Percentiles rank a stretch among this genome's conserved stretches.
These are phyloP conservation scores for Ormyrus labotus DNA, from an alignment of 2,888 invertebrate genomes.

Conservation along the genomic window DNA sequence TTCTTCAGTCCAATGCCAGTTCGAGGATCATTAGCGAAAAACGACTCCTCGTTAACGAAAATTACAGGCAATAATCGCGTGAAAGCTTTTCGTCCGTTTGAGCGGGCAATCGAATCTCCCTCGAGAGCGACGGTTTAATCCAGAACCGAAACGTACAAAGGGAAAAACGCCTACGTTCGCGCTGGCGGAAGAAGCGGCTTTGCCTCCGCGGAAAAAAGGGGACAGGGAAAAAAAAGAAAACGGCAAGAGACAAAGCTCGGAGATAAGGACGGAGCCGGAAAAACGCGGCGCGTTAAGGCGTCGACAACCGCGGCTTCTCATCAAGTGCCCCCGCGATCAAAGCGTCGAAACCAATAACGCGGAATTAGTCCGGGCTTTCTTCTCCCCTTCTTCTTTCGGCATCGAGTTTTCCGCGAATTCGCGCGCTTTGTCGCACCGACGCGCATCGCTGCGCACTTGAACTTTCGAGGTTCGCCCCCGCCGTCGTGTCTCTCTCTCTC, in stretches of 20 bases:
- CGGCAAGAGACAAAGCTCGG: neutral
- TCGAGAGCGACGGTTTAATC: neutral
- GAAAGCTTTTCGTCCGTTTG: neutral
- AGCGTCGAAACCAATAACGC: constrained; percentile 17
- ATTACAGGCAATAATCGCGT: constrained; percentile 24
- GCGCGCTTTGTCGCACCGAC: neutral
- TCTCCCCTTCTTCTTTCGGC: neutral
- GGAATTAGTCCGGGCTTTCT: constrained; percentile 27
- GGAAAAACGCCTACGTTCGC: too few relatives aligned
- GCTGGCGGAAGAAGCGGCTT: neutral
- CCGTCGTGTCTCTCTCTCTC: neutral
- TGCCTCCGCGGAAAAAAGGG: neutral
- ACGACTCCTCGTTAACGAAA: neutral
- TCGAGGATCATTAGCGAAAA: neutral
- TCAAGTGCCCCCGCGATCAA: constrained; percentile 2
- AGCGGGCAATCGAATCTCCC: neutral
- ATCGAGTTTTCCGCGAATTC: neutral
- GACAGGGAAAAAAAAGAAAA: neutral
- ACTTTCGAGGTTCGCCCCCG: neutral
- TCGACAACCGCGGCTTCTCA: too few relatives aligned
- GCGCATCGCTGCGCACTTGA: neutral
- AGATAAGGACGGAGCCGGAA: neutral
- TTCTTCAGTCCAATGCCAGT: neutral
- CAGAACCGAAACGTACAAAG: neutral
- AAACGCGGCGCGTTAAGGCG: neutral